Base-by-base conservation (phyloP, 2,888 invertebrate genomes). In the Sturmia bella region DNA sequence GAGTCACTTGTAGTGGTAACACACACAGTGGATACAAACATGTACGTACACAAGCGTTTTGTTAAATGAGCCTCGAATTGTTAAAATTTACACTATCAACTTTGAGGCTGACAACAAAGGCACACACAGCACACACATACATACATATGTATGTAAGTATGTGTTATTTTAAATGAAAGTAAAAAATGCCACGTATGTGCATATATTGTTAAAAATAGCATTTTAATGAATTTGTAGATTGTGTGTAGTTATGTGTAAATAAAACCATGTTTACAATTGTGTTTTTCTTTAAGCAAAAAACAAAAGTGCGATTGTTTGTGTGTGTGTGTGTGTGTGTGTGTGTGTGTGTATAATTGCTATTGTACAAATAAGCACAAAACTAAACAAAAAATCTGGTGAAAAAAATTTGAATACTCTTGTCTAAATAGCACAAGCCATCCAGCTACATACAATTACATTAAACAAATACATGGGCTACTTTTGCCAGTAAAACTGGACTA, bases 161-260 rank as follows among this genome's bases (percentile, higher is more conserved):
- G 32, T 5, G 32, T 32, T 32, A 9, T 3, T 32, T 32, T 32
- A 9, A 32, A 43, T 4, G 3, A 69, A 13, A 61, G 37, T 13
- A 45, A 75, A 48, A 54, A 78, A 52, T 73, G 72, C 72, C 66
- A 66, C 63, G 39, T 61, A 54, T n/a, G n/a, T n/a, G n/a, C n/a
- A n/a, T n/a, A n/a, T n/a, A n/a, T n/a, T n/a, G 72, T 79, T 52
- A 73, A 79, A 66, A 79, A 79, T 79, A 79, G 78, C 57, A 78
- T 78, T 78, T 78, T 78, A 78, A 78, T 78, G 78, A 78, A 72
- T 66, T 64, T 72, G 43, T 79, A 73, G 72, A 73, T 59, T 66
- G 61, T 69, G 56, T 64, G 37, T 57, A n/a, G n/a, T n/a, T n/a
- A 12, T 76, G 57, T 66, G 72, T 59, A 59, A 56, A 63, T 63